Percentiles rank a stretch among this genome's conserved stretches.
These are phyloP conservation scores for Plutella xylostella DNA, from an alignment of 2,888 invertebrate genomes.

Conservation along the genomic window DNA sequence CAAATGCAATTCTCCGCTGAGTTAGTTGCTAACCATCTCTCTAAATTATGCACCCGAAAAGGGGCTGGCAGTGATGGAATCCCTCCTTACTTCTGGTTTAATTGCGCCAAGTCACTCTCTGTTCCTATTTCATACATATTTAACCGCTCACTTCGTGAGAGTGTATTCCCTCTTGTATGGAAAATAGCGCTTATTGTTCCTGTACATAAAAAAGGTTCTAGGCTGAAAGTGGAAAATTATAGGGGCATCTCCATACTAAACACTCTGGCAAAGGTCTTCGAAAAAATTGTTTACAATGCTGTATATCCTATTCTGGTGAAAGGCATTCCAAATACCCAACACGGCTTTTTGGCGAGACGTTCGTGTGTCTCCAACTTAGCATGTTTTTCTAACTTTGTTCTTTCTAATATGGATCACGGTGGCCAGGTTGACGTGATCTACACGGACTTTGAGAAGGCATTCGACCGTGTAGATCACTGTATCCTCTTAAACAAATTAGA, in stretches of 20 bases:
- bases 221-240: not conserved
- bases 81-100: not conserved
- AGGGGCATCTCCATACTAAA: not conserved
- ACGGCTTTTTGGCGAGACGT: not conserved
- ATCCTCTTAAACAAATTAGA: not conserved
- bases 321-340: not conserved
- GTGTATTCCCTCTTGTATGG: not conserved
- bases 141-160: not conserved
- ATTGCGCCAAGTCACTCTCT: not conserved
- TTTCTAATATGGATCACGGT: no score
- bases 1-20: not conserved
- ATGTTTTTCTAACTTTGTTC: not conserved
- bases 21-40: not conserved
- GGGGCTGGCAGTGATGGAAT: conserved; percentile 2
- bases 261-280: not conserved
- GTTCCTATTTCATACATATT: not conserved
- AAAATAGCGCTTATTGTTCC: conserved; percentile 1
- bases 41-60: not conserved
- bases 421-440: no score
- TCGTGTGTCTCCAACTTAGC: conserved; percentile 1
- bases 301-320: not conserved
- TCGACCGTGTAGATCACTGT: no score
- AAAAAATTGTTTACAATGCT: not conserved
- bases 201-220: conserved; percentile 1
- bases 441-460: no score